Base-by-base conservation (phyloP, 2,113 vertebrate species). In the Lasiurus borealis region DNA sequence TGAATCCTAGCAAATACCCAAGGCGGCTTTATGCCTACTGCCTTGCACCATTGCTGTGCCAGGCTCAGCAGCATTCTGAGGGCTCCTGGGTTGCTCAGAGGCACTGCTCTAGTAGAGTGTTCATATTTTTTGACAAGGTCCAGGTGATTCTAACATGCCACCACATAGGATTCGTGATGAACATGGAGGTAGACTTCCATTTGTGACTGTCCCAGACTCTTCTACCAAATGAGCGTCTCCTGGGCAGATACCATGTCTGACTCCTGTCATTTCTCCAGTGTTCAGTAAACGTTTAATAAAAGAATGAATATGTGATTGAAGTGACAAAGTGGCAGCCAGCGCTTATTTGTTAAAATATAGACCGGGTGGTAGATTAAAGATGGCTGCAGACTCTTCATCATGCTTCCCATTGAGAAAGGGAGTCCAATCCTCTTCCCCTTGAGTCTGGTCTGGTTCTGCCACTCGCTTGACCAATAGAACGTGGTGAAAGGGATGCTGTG, bases 11-110 rank as follows among this genome's bases (percentile, higher is more conserved):
- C 1, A 16, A 82, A 21, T 12, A 36, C 11, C 13, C 11, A 21
- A 18, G 34, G 66, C 2, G 1, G 21, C 48, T 66, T 73, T 52
- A 15, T 5, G 10, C 8, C 27, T 25, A 15, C 11, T 15, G 46
- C 29, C 57, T 3, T 6, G 1, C 21, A 52, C 14, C 15, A 2
- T 21, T 36, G 11, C 4, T 48, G 0, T 4, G 19, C 50, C 50
- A 81, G 34, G 3, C 18, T 10, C 11, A 73, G 44, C 25, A 10
- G 10, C 9, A 19, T 54, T n/a, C 57, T n/a, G 16, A 46, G n/a
- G 9, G 15, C 52, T 18, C 62, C 36, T 16, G 11, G 15, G 18
- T 44, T 25, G 19, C 29, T 29, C 34, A 73, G 10, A 14, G 31
- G 7, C 5, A 11, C 19, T 31, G 2, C 15, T 31, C 8, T 87